Evolutionary conservation across 2,113 vertebrate genomes (phyloP).

Genomic region (Brevimyrus niger): DNA sequence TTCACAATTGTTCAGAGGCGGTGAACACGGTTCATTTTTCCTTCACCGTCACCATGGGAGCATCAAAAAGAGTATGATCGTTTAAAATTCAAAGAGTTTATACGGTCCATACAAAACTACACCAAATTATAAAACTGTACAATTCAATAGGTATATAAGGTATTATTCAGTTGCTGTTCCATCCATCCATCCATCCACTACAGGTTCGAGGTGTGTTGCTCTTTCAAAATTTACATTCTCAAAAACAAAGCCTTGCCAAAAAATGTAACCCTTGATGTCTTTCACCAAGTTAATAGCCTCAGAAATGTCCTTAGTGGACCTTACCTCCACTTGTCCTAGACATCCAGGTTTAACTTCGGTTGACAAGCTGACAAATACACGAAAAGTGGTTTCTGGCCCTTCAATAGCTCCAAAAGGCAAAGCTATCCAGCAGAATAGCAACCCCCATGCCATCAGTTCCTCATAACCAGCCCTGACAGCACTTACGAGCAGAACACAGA

Average conservation of each 20-base stretch:
- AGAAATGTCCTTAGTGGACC: neutral
- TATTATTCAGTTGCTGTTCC: neutral
- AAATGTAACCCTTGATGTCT: neutral
- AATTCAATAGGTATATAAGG: neutral
- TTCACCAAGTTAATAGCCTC: neutral
- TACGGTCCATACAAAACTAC: neutral
- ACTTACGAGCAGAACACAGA: neutral
- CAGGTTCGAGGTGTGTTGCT: neutral
- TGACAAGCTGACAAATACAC: neutral
- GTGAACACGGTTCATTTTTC: neutral
- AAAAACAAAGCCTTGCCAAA: neutral
- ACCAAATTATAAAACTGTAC: neutral
- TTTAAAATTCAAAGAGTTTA: neutral
- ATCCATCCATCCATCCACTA: neutral
- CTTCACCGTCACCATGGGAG: neutral
- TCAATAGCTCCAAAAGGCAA: constrained; percentile 12
- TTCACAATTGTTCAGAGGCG: neutral
- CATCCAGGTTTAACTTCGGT: neutral
- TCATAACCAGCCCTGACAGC: constrained; percentile 6
- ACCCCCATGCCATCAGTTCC: neutral
- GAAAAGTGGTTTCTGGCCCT: constrained; percentile 14
- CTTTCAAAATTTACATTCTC: neutral
- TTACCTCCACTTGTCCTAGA: neutral
- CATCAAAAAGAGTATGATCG: neutral
- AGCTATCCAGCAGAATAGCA: neutral